These are phyloP conservation scores for Mystacornis crossleyi DNA, from an alignment of 2,113 vertebrate genomes.

Conservation along the genomic window DNA sequence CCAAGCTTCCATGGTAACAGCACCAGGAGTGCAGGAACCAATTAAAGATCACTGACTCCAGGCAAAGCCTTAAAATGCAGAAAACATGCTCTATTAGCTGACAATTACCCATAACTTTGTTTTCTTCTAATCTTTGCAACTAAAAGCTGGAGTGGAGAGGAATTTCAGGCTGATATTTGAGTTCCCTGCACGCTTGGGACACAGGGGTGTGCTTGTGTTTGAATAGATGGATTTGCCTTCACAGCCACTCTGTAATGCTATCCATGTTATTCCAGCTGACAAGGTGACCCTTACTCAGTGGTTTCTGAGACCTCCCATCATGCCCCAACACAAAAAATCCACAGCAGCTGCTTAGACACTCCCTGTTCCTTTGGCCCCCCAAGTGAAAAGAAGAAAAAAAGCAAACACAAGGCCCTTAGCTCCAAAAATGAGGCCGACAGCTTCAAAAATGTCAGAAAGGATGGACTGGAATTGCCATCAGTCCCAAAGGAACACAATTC, in stretches of 20 bases:
- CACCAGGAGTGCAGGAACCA: background rate
- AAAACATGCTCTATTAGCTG: background rate
- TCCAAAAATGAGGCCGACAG: background rate
- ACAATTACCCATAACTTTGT: background rate
- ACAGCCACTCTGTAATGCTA: constrained; percentile 22
- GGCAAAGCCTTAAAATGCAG: background rate
- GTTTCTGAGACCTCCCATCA: constrained; percentile 43
- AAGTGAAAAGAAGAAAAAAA: background rate
- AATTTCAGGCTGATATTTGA: background rate
- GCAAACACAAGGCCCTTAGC: background rate
- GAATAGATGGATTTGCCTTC: background rate
- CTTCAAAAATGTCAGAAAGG: background rate
- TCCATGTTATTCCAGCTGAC: constrained; percentile 61
- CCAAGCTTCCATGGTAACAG: background rate
- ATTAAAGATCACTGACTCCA: background rate
- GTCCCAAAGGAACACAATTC: background rate
- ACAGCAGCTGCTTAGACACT: constrained; percentile 11
- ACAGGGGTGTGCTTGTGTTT: background rate
- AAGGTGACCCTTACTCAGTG: background rate
- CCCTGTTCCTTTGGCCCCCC: background rate
- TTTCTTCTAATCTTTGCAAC: background rate
- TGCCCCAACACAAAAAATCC: background rate
- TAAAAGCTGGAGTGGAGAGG: background rate
- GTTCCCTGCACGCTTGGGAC: background rate
- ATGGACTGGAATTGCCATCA: background rate